These are phyloP conservation scores for Lineus longissimus DNA, from an alignment of 1,140 invertebrate species.

Conservation along the genomic window DNA sequence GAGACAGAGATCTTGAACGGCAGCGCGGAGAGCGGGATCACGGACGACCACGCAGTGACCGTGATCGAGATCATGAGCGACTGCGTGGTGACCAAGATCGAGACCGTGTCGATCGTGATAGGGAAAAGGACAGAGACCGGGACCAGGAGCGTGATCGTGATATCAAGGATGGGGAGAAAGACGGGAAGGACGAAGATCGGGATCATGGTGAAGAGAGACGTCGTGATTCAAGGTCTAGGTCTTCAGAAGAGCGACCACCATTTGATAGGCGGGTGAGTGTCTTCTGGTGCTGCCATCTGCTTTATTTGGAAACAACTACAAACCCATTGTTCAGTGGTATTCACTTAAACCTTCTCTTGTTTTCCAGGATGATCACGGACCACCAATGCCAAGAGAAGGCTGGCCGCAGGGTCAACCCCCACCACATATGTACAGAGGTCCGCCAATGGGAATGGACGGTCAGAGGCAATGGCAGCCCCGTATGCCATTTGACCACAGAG, in stretches of 20 bases:
- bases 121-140: conserved; percentile 20
- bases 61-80: too few relatives aligned
- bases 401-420: conserved; percentile 26
- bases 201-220: conserved; percentile 14
- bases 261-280: conserved; percentile 12
- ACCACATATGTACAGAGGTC: not conserved
- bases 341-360: not conserved
- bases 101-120: too few relatives aligned
- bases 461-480: not conserved
- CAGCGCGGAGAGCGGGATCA: too few relatives aligned
- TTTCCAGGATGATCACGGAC: conserved; percentile 13
- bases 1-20: too few relatives aligned
- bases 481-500: not conserved
- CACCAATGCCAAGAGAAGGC: conserved; percentile 30
- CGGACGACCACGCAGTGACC: too few relatives aligned
- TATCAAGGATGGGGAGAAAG: conserved; percentile 17
- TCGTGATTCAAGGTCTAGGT: too few relatives aligned
- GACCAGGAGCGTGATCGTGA: conserved; percentile 16
- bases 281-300: too few relatives aligned
- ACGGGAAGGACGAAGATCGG: conserved; percentile 8
- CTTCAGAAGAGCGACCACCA: conserved; percentile 10
- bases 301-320: too few relatives aligned
- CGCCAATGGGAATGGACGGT: not conserved
- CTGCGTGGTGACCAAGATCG: too few relatives aligned
- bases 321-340: too few relatives aligned